A percentile compares a stretch with the other conserved stretches of the same genome.
Conservation (phyloP, 92 coral and sea anemone species). For the Plumapathes pennacea region DNA sequence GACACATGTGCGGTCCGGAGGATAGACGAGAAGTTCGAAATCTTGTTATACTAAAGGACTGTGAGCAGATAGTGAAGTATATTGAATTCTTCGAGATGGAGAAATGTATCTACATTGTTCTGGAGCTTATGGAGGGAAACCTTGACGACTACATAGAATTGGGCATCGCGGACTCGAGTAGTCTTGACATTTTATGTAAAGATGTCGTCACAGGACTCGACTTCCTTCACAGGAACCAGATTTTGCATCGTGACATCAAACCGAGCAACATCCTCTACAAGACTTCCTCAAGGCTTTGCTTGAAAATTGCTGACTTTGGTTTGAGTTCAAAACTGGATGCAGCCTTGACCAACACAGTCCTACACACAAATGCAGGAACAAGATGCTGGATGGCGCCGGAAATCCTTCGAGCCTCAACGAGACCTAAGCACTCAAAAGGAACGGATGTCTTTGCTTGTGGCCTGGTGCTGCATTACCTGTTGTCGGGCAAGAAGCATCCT, state of each 20-base stretch:
- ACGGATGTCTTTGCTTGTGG: conserved; percentile 47
- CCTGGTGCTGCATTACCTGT: conserved; percentile 32
- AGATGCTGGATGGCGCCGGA: conserved; percentile 30
- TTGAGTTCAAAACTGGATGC: too few species aligned
- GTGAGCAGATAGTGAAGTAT: too few species aligned
- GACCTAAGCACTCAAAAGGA: conserved; percentile 30
- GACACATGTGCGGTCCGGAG: too few species aligned
- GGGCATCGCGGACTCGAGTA: not conserved
- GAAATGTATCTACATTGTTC: conserved; percentile 42
- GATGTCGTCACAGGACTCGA: conserved; percentile 11
- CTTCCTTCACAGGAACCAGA: conserved; percentile 18
- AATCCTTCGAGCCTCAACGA: too few species aligned
- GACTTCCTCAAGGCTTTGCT: too few species aligned
- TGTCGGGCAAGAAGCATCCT: conserved; percentile 43
- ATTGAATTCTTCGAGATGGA: too few species aligned
- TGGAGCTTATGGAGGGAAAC: conserved; percentile 57
- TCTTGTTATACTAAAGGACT: too few species aligned
- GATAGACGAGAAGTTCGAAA: too few species aligned
- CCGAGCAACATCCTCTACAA: conserved; percentile 48
- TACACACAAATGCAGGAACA: conserved; percentile 19
- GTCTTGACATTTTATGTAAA: conserved; percentile 19
- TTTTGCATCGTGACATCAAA: conserved; percentile 58
- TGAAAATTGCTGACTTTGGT: too few species aligned
- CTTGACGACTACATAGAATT: conserved; percentile 30
- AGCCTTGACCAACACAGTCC: too few species aligned